Evolutionary conservation across 2,113 vertebrate species (phyloP).

Genomic region (Hypanus sabinus): DNA sequence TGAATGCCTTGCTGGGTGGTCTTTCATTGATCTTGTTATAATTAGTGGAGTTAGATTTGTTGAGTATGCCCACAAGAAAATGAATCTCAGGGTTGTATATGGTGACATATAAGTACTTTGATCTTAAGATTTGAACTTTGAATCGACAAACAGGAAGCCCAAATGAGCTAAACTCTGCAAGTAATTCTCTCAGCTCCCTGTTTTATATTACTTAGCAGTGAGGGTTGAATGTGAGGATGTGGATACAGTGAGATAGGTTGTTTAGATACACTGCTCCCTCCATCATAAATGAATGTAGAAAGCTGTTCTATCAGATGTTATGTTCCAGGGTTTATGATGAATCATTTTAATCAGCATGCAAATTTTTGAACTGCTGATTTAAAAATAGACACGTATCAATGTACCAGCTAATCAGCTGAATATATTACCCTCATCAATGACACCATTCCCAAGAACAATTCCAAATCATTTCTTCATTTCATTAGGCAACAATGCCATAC

Average conservation of each 20-base stretch:
- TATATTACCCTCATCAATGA: not conserved
- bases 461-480: not conserved
- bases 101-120: too few relatives aligned
- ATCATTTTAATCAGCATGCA: constrained; percentile 13
- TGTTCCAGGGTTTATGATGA: not conserved
- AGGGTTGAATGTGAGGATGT: not conserved
- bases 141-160: not conserved
- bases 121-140: too few relatives aligned
- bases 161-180: not conserved
- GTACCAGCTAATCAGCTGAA: not conserved
- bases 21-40: too few relatives aligned
- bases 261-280: not conserved
- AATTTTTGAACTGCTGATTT: not conserved
- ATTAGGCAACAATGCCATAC: not conserved
- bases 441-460: not conserved
- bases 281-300: not conserved
- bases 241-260: not conserved
- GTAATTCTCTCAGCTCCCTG: not conserved
- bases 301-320: not conserved
- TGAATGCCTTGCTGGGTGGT: too few relatives aligned
- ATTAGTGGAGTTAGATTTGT: not conserved
- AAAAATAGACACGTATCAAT: not conserved
- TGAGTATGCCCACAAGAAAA: too few relatives aligned
- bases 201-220: not conserved
- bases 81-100: too few relatives aligned